Conservation (phyloP, 2,797 vertebrate species). For the Coregonus sp. region DNA sequence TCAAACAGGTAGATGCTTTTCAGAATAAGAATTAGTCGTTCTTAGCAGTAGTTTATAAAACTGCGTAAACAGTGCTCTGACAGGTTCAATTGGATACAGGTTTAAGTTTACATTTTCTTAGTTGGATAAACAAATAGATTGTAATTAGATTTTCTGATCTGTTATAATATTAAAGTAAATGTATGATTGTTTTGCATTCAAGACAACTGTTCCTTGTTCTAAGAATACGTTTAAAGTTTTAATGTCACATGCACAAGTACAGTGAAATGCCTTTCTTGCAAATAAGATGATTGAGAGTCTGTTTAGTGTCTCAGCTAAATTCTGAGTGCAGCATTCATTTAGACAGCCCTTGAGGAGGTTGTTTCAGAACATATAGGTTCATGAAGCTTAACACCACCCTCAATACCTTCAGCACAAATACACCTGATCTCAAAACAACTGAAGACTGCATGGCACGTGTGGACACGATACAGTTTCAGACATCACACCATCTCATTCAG, state of each 20-base stretch:
- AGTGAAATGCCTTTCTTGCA: no score
- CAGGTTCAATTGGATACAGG: not conserved
- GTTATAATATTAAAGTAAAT: no score
- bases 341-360: not conserved
- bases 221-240: not conserved
- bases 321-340: not conserved
- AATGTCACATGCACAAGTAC: no score
- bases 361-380: not conserved
- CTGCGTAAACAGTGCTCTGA: not conserved
- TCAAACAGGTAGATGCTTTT: not conserved
- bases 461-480: not conserved
- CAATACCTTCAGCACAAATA: not conserved
- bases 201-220: not conserved
- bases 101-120: no score
- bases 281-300: not conserved
- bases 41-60: not conserved
- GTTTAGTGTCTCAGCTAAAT: not conserved
- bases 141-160: no score
- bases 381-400: no score
- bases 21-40: not conserved
- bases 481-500: not conserved
- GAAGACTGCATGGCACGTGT: not conserved
- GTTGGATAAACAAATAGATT: no score
- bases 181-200: no score
- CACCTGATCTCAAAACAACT: not conserved